Base-by-base conservation (phyloP, 2,797 vertebrate genomes). In the Lepidocolaptes lacrymiger region DNA sequence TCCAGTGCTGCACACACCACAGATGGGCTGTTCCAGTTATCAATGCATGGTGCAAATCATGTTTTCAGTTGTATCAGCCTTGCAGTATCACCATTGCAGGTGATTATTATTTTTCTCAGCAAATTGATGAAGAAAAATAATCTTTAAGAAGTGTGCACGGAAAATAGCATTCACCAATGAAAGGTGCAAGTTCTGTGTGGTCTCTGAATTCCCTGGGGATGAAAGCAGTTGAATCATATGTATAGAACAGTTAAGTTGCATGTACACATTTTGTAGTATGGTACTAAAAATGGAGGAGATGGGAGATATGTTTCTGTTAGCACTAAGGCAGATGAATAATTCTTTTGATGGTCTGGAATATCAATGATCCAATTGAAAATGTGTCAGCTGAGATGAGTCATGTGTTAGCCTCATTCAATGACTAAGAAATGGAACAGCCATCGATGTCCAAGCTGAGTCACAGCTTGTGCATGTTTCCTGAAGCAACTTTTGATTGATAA, bases 381-480 rank as follows among this genome's bases (percentile, higher is more conserved):
- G 91, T 93, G 89, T 93, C 89, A 82, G 89, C 90, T 95, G 91
- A 87, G 87, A 80, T 96, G 97, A 90, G 55, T 94, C 96, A 95
- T 91, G 58, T 37, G 74, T 85, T 93, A 94, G 82, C 85, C 80
- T 94, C 64, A 48, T 80, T 90, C 90, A 94, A 77, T 79, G 93
- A 91, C 86, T 93, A 94, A 76, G 93, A 95, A 85, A 73, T 61
- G 51, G 55, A 94, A 49, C 64, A 85, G 55, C 87, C 41, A 20
- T 89, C 36, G 4, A 84, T 92, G 85, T 88, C 95, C 95, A 79
- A 62, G 93, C 89, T 95, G 96, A 97, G 84, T 97, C 96, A 97
- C 88, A 92, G 89, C 88, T 89, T 89, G 67, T 85, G 51, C 76
- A 55, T 91, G 61, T 91, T 84, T 91, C 69, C 83, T 91, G 85